Evolutionary conservation across 2,113 vertebrate species (phyloP), one percentile per base, ranked within the genome.

Genomic region (Picathartes gymnocephalus): DNA sequence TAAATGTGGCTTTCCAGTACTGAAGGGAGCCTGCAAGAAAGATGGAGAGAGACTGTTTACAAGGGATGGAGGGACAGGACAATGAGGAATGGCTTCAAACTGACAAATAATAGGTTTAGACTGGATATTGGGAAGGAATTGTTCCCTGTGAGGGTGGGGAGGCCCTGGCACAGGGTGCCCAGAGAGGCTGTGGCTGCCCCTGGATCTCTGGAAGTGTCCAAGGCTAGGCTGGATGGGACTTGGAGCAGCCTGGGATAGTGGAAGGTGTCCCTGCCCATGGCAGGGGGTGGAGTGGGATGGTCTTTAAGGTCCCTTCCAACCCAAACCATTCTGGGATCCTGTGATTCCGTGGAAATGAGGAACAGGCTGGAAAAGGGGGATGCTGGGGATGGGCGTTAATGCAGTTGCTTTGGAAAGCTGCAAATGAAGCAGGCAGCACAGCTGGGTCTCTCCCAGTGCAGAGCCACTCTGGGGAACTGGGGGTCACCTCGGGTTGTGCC

Each of bases 121-220:
- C 2, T 4, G 18, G 25, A 15, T 42, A 15, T 42, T 10, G 1
- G 17, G 35, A 13, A 19, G 9, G 0, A 72, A 72, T 57, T 10
- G 0, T 4, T 15, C 21, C 31, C 48, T 88, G 15, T 0, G 18
- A 65, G 35, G 66, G 8, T 27, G 35, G 4, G 0, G 0, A 65
- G 50, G 58, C 76, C 66, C 76, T 88, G 68, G 50, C 42, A 57
- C 50, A 81, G 66, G 37, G 10, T 72, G 76, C 50, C 35, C 86
- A 88, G 86, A 57, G 58, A 1, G 64, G 50, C 50, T 72, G 66
- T 6, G 66, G 76, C 57, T 57, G 58, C 35, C 21, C 76, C 76
- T 73, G 81, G 22, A 80, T 50, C 66, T 58, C 58, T 58, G 60
- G 58, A 0, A 81, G 37, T 58, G 58, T 0, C 77, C 51, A 33